Conservation (phyloP, 1,140 invertebrate genomes). For the Penaeus indicus region DNA sequence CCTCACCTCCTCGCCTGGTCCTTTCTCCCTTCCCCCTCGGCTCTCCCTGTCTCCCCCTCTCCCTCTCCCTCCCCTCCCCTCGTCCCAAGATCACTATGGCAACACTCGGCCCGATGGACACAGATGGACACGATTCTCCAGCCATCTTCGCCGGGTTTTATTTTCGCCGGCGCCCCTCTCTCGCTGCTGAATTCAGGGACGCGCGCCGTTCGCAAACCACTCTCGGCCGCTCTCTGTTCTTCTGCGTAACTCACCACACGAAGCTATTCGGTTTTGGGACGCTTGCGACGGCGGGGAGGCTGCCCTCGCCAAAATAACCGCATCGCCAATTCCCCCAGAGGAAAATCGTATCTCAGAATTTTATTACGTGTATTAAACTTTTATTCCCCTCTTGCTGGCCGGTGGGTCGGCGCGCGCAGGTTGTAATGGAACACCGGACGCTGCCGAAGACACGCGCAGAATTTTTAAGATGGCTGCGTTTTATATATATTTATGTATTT, state of each 20-base stretch:
- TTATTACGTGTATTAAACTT: conserved; percentile 64
- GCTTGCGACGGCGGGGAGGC: neutral
- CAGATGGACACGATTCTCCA: conserved; percentile 62
- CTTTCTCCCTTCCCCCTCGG: neutral
- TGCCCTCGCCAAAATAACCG: conserved; percentile 36
- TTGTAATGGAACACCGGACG: conserved; percentile 50
- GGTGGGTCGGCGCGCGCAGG: conserved; percentile 45
- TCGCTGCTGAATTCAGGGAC: neutral
- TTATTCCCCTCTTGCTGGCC: conserved; percentile 54
- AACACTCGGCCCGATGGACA: conserved; percentile 61
- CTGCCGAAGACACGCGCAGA: conserved; percentile 42
- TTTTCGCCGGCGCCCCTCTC: conserved; percentile 37
- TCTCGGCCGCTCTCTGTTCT: neutral
- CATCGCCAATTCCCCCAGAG: conserved; percentile 33
- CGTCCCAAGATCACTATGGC: conserved; percentile 58
- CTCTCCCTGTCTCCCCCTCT: neutral
- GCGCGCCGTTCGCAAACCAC: too few species aligned
- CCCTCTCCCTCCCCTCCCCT: conserved; percentile 18
- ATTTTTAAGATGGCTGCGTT: conserved; percentile 48
- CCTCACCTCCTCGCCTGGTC: neutral
- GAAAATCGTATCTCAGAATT: conserved; percentile 65
- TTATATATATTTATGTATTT: conserved; percentile 17
- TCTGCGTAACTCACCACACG: neutral
- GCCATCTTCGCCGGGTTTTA: conserved; percentile 49
- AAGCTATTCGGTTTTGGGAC: neutral